Base-by-base conservation (phyloP, 2,113 vertebrate species). In the Actenoides hombroni region DNA sequence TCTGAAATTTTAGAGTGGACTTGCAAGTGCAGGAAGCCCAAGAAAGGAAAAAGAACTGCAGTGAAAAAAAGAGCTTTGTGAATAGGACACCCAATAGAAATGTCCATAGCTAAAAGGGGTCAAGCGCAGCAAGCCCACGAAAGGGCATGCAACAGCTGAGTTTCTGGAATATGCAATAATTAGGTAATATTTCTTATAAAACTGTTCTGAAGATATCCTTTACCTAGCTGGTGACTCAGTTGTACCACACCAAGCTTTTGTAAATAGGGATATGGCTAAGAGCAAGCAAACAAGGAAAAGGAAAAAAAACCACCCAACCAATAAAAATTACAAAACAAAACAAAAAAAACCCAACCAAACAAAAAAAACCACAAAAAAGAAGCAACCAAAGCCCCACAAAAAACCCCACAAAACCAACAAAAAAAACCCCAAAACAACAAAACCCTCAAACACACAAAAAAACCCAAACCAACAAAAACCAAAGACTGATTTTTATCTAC, bases 1-100 rank as follows among this genome's bases (percentile, higher is more conserved):
- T 57, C 70, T 86, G 71, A 92, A 96, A 91, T 91, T 90, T 86
- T 79, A 82, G 71, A 96, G 84, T 88, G 59, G 48, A 74, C 85
- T 64, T 94, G 68, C 40, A 83, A 51, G 63, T 20, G 40, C 83
- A 90, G 70, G 44, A 88, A 93, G 71, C 40, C 53, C 54, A 48
- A 46, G 56, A 74, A 74, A 37, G 29, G 60, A 57, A 74, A 53
- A 37, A 28, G n/a, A 83, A 44, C 8, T 29, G 42, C 0, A 12
- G 28, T 42, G 13, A 23, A 64, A 59, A 37, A 33, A n/a, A 49
- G 60, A 76, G 28, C 3, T 9, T 57, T 61, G 6, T 82, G 53
- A 93, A 60, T 13, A 78, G 33, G 42, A 91, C 18, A 60, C 25
- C 24, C 16, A n/a, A 4, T 83, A 71, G 90, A 84, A 89, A 60